Base-by-base conservation (phyloP, 2,888 invertebrate genomes). In the Drosophila pullipes region DNA sequence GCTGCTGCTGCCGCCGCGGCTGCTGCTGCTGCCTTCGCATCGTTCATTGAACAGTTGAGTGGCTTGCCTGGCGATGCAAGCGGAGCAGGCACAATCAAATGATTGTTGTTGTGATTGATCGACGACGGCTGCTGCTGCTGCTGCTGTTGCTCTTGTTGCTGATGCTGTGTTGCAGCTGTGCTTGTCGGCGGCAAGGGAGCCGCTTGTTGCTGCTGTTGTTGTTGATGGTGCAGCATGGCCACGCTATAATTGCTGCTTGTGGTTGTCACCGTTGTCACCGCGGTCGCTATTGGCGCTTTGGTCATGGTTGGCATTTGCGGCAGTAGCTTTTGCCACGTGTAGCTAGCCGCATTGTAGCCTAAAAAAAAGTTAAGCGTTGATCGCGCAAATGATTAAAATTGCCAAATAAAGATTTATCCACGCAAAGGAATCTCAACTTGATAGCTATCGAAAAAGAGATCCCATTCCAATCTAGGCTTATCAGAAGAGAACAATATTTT, bases 311-410 rank as follows among this genome's bases (percentile, higher is more conserved):
- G 89, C 81, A 92, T 89, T 65, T 89, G 91, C 73, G 94, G 93
- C 91, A 93, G 90, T 81, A 93, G 90, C 85, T 93, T 92, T 77
- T 92, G 93, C 93, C 93, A 93, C 78, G 91, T 91, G 92, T 85
- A 92, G 92, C 91, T 93, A 90, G 92, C 93, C 91, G 93, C 91
- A 90, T 91, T 93, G 93, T 93, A 92, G 79, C 93, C 93, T 93
- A 53, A 1, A 71, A 58, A 31, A 35, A 10, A 52, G 28, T 13
- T 25, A 25, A 47, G 25, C 9, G 22, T 25, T 28, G 5, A 44
- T 0, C 22, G 4, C 28, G 11, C 25, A 47, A 16, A 25, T 4
- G 9, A 47, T 47, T 47, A 25, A 13, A 47, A 16, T 25, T 9
- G 25, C 9, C 47, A 47, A 25, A 25, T 47, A 47, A 2, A 9